Evolutionary conservation across 2,113 vertebrate genomes (phyloP).

Genomic region (Larimichthys crocea): DNA sequence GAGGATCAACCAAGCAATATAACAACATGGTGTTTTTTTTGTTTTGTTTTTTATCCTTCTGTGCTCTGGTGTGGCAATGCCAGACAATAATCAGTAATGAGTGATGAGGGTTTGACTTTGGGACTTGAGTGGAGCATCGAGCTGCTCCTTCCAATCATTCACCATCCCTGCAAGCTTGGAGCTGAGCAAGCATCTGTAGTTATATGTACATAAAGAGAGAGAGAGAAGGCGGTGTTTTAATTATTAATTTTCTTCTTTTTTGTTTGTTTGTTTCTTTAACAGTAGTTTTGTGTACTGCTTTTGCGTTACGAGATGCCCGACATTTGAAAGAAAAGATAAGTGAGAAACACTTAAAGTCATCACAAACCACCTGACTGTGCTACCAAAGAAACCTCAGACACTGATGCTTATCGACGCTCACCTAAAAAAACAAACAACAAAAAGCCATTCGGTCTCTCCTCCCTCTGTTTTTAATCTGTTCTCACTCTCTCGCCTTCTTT

Average conservation of each 20-base stretch:
- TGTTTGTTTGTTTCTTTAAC: slow-evolving; percentile 66
- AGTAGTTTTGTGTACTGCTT: slow-evolving; percentile 84
- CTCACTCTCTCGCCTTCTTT: slow-evolving; percentile 61
- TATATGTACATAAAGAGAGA: slow-evolving; percentile 80
- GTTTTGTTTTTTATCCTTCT: neutral
- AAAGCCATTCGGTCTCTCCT: slow-evolving; percentile 47
- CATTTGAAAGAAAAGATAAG: slow-evolving; percentile 69
- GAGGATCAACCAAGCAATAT: slow-evolving; percentile 71
- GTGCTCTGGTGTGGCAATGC: slow-evolving; percentile 35
- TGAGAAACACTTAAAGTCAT: slow-evolving; percentile 75
- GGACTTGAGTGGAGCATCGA: slow-evolving; percentile 53
- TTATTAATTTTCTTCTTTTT: slow-evolving; percentile 55
- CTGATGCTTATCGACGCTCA: slow-evolving; percentile 79
- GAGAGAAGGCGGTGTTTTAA: slow-evolving; percentile 75
- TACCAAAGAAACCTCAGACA: slow-evolving; percentile 95
- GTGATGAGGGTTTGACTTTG: slow-evolving; percentile 48
- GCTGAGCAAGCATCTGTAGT: slow-evolving; percentile 83
- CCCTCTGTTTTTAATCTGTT: slow-evolving; percentile 38
- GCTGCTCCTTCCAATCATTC: slow-evolving; percentile 58
- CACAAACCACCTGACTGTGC: slow-evolving; percentile 88
- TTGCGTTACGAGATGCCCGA: slow-evolving; percentile 83
- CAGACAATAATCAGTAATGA: slow-evolving; percentile 37
- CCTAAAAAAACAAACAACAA: slow-evolving; percentile 32
- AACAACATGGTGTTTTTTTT: slow-evolving; percentile 33
- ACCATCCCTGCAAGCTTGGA: slow-evolving; percentile 83